Evolutionary conservation across 2,113 vertebrate species (phyloP).

Genomic region (Gobius niger): DNA sequence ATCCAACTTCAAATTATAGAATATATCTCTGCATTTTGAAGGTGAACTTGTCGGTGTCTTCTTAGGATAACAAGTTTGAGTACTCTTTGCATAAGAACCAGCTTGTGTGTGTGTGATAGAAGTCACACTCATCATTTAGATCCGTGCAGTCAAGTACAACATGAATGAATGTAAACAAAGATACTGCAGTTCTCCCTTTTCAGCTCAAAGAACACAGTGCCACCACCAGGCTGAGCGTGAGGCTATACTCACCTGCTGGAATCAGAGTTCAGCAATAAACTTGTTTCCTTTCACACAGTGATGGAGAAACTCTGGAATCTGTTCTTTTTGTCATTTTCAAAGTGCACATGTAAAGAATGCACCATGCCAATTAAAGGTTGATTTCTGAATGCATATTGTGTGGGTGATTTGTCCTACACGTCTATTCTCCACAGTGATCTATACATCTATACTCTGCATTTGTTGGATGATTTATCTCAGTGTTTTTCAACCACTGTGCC

Average conservation of each 20-base stretch:
- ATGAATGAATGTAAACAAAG: constrained; percentile 40
- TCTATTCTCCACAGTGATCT: background rate
- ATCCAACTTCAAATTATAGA: background rate
- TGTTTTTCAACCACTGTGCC: too few relatives aligned
- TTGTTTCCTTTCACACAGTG: constrained; percentile 49
- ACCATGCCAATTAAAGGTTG: constrained; percentile 65
- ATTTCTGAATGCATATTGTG: constrained; percentile 64
- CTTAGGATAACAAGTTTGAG: constrained; percentile 17
- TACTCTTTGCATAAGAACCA: constrained; percentile 36
- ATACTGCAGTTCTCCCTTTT: constrained; percentile 34
- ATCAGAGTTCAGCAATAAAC: constrained; percentile 74
- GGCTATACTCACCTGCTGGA: constrained; percentile 58
- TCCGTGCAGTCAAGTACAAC: constrained; percentile 21
- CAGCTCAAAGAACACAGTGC: constrained; percentile 32
- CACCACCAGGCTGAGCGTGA: constrained; percentile 46
- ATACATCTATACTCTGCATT: too few relatives aligned
- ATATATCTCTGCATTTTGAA: background rate
- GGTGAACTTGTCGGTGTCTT: constrained; percentile 25
- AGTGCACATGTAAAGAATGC: constrained; percentile 66
- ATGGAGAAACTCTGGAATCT: constrained; percentile 36
- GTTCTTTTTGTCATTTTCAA: constrained; percentile 40
- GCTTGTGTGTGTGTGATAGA: constrained; percentile 44
- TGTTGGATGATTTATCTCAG: too few relatives aligned
- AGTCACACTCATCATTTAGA: constrained; percentile 34
- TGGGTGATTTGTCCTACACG: background rate